phyloP scores from a whole-genome alignment of 2,888 invertebrate species.

The Drosophila anomalata region DNA sequence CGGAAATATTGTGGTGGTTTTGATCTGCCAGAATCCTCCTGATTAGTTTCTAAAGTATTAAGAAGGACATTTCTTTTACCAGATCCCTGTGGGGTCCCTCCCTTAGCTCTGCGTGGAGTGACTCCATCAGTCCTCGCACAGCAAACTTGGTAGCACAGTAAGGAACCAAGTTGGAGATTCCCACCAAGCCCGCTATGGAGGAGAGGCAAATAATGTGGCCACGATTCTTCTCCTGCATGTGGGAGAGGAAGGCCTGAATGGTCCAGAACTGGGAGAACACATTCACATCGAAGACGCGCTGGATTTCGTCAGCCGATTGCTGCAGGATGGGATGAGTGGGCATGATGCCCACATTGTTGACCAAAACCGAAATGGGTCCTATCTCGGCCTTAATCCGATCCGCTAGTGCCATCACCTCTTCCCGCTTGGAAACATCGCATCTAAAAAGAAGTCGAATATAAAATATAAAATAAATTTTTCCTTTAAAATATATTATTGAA shows the following conservation, averaged over 20 bases:
- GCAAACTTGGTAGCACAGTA: conserved; percentile 93
- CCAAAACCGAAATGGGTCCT: conserved; percentile 90
- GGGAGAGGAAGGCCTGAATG: conserved; percentile 90
- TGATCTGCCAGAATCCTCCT: conserved; percentile 85
- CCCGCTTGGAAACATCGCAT: conserved; percentile 90
- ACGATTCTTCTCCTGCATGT: conserved; percentile 89
- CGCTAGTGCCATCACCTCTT: conserved; percentile 87
- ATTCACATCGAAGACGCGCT: conserved; percentile 90
- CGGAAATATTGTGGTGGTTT: conserved; percentile 93
- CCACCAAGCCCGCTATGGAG: conserved; percentile 90
- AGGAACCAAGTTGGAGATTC: conserved; percentile 90
- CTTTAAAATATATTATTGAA: neutral
- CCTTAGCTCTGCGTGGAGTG: conserved; percentile 90
- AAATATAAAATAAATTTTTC: neutral
- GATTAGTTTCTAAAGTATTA: neutral
- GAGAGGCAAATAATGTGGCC: conserved; percentile 91
- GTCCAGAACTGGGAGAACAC: conserved; percentile 91
- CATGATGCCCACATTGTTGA: conserved; percentile 96
- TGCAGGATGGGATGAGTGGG: conserved; percentile 89
- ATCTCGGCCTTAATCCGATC: conserved; percentile 88
- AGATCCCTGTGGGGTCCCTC: conserved; percentile 83
- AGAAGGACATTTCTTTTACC: conserved; percentile 45
- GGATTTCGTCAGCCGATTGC: conserved; percentile 88
- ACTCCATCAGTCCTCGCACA: conserved; percentile 93
- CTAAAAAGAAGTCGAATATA: conserved; percentile 81